Evolutionary conservation across 2,113 vertebrate species (phyloP).

Genomic region (Electrona antarctica): DNA sequence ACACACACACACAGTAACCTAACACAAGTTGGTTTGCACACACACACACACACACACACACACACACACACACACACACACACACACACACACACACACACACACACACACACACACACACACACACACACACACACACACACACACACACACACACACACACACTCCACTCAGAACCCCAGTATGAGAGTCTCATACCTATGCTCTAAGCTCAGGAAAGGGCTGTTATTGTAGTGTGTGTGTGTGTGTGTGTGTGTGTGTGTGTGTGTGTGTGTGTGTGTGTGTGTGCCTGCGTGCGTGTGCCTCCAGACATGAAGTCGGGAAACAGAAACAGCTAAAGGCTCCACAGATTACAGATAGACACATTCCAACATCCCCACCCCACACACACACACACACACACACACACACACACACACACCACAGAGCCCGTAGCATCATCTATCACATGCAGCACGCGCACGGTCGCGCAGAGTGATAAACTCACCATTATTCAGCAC

Average conservation of each 20-base stretch:
- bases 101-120: not conserved
- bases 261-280: slow-evolving; percentile 1
- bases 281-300: not conserved
- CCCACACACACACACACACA: slow-evolving; percentile 37
- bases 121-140: not conserved
- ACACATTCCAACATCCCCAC: slow-evolving; percentile 55
- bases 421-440: too few relatives aligned
- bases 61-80: not conserved
- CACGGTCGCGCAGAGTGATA: not conserved
- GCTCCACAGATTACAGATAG: slow-evolving; percentile 61
- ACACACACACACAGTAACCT: not conserved
- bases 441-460: not conserved
- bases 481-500: too few relatives aligned
- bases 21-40: too few relatives aligned
- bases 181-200: slow-evolving; percentile 1
- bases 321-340: slow-evolving; percentile 51
- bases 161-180: slow-evolving; percentile 1
- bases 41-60: not conserved
- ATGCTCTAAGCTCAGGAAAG: not conserved
- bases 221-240: slow-evolving; percentile 20
- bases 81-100: not conserved
- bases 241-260: slow-evolving; percentile 23
- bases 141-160: not conserved
- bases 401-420: slow-evolving; percentile 36
- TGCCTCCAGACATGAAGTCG: slow-evolving; percentile 33